Evolutionary conservation across 2,797 vertebrate genomes (phyloP).

Genomic region (Trachurus trachurus): DNA sequence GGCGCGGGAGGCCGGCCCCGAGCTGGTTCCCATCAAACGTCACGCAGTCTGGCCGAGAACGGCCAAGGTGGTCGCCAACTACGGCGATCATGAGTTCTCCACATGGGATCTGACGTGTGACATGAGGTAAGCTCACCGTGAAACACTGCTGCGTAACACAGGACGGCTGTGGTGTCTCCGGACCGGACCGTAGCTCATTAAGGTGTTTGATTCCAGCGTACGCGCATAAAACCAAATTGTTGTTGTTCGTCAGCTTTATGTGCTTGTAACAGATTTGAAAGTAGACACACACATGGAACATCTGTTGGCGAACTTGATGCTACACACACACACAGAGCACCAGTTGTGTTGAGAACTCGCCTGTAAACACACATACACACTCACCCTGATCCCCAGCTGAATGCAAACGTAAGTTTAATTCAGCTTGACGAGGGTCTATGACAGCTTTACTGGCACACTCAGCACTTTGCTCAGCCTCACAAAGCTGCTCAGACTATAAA

Average conservation of each 20-base stretch:
- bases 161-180: too few species aligned
- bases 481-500: conserved; percentile 47
- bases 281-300: conserved; percentile 15
- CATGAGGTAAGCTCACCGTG: conserved; percentile 54
- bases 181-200: conserved; percentile 36
- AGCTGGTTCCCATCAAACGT: conserved; percentile 66
- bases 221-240: conserved; percentile 28
- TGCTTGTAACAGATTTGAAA: conserved; percentile 35
- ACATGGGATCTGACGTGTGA: conserved; percentile 65
- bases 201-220: conserved; percentile 11
- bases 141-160: neutral
- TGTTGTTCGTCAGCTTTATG: conserved; percentile 57
- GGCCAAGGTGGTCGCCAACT: conserved; percentile 35
- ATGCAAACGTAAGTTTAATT: conserved; percentile 52
- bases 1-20: conserved; percentile 39
- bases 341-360: conserved; percentile 23
- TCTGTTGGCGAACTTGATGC: conserved; percentile 7
- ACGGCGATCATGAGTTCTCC: conserved; percentile 56
- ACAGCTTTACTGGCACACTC: conserved; percentile 43
- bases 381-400: conserved; percentile 17
- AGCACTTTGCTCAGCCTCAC: conserved; percentile 41
- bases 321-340: neutral
- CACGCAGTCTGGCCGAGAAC: conserved; percentile 44
- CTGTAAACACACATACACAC: conserved; percentile 31
- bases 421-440: conserved; percentile 31